Conservation (phyloP, 2,797 vertebrate genomes). For the Sebastes steindachneri region DNA sequence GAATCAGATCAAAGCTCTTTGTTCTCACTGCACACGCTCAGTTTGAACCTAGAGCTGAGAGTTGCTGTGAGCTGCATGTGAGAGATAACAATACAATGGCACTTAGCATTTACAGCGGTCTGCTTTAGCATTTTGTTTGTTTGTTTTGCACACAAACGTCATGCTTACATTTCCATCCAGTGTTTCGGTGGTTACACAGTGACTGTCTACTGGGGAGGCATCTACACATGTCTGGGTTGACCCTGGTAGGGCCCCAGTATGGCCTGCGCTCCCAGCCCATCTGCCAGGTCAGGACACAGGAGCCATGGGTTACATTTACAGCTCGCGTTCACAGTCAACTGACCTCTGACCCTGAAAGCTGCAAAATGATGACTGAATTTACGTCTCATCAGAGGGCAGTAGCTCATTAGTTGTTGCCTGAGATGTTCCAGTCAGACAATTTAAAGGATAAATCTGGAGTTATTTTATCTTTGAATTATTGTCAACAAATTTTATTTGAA, state of each 20-base stretch:
- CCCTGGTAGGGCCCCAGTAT: background rate
- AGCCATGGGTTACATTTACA: background rate
- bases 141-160: conserved; percentile 5
- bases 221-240: conserved; percentile 16
- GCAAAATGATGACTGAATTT: background rate
- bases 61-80: conserved; percentile 5
- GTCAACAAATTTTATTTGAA: background rate
- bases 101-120: background rate
- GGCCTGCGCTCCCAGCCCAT: conserved; percentile 5
- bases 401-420: conserved; percentile 5
- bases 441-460: background rate
- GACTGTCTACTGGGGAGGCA: background rate
- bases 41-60: conserved; percentile 13
- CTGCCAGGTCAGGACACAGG: conserved; percentile 22
- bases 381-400: background rate
- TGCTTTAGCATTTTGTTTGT: conserved; percentile 12
- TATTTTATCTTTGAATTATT: background rate
- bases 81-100: conserved; percentile 2
- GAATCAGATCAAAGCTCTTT: conserved; percentile 60
- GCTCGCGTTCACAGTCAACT: background rate
- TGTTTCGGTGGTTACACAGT: background rate
- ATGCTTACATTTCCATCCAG: background rate
- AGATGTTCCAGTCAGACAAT: background rate
- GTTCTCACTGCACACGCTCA: conserved; percentile 22
- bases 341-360: conserved; percentile 31